Evolutionary conservation across 2,113 vertebrate genomes (phyloP), one percentile per base, ranked within the genome.

Genomic region (Tachysurus fulvidraco): DNA sequence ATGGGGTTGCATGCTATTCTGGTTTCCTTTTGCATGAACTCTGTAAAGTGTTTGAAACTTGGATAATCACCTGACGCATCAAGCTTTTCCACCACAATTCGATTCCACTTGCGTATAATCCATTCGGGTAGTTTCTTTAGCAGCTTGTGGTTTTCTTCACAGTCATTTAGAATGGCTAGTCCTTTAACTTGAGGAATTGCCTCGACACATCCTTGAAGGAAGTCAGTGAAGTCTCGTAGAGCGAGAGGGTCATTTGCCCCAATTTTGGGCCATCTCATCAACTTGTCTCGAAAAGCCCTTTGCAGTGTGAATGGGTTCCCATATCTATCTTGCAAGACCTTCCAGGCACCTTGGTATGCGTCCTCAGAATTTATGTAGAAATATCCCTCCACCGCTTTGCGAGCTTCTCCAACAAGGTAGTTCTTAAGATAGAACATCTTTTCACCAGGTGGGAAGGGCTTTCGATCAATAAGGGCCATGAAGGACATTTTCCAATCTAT

Each of bases 401-500:
- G 16, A 4, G 17, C n/a, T n/a, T n/a, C n/a, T n/a, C n/a, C n/a
- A n/a, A n/a, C n/a, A n/a, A n/a, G n/a, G n/a, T n/a, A n/a, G n/a
- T n/a, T n/a, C n/a, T n/a, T n/a, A n/a, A n/a, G n/a, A n/a, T n/a
- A n/a, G n/a, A n/a, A n/a, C n/a, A 4, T 19, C 59, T 91, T 92
- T 13, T 91, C 89, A 52, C 88, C 21, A 6, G 52, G 23, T 46
- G 85, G 76, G 14, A 90, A 7, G 0, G 88, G 65, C 59, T 89
- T 88, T 73, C 17, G 3, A 36, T 81, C 88, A 85, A 85, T 90
- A 2, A 93, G 76, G 12, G 84, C 0, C 8, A 85, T 89, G 50
- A 90, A 91, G 4, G 81, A 88, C 12, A 87, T 83, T 14, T 89
- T 91, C 89, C 79, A 86, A 4, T 92, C 90, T 19, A 57, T 76